Evolutionary conservation across 2,888 invertebrate genomes (phyloP).

Genomic region (Nipponacmea schrenckii): DNA sequence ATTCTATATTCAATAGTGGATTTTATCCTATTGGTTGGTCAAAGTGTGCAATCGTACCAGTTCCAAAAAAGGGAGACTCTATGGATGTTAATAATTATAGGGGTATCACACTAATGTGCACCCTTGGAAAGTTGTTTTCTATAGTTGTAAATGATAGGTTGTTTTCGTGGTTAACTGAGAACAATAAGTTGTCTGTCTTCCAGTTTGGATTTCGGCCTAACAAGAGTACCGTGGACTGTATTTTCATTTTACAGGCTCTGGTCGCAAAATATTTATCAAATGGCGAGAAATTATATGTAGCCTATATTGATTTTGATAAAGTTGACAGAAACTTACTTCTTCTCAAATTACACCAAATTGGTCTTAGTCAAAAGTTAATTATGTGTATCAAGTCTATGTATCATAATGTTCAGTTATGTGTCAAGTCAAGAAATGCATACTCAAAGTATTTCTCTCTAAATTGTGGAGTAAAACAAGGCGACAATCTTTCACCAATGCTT

Average conservation of each 20-base stretch:
- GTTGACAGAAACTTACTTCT: background rate
- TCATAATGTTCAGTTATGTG: background rate
- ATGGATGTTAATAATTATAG: background rate
- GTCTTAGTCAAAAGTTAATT: background rate
- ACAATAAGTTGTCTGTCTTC: background rate
- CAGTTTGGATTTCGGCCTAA: slow-evolving; percentile 3
- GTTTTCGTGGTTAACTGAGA: background rate
- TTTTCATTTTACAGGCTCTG: background rate
- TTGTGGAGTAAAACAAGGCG: background rate
- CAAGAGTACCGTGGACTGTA: background rate
- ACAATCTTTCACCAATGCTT: background rate
- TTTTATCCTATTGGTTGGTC: too few relatives aligned
- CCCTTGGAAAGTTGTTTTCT: background rate
- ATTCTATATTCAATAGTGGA: too few relatives aligned
- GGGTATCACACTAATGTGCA: background rate
- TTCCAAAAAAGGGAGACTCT: background rate
- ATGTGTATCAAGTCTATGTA: slow-evolving; percentile 1
- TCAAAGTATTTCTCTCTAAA: background rate
- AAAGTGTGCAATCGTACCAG: too few relatives aligned
- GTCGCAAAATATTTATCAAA: background rate
- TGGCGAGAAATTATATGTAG: background rate
- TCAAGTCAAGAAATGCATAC: background rate
- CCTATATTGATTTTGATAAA: background rate
- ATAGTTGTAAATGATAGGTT: background rate
- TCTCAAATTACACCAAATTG: background rate